Evolutionary conservation across 2,113 vertebrate species (phyloP), one percentile per base, ranked within the genome.

Genomic region (Hylia prasina): DNA sequence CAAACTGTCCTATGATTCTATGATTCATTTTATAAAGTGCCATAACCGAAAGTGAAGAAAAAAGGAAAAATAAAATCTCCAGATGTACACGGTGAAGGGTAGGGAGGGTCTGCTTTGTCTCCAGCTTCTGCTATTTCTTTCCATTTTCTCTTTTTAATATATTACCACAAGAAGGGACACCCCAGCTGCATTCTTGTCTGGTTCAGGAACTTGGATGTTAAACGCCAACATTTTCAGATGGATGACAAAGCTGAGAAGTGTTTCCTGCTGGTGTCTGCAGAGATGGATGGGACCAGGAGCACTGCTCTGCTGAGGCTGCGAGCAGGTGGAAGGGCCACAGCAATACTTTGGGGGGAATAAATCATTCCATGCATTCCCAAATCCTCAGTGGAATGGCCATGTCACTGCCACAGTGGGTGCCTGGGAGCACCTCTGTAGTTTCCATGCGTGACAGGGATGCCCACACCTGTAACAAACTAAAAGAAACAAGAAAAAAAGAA

Each of bases 381-480:
- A 1, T 68, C 27, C 20, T 35, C 4, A 2, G 28, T 35, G 60
- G n/a, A 70, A 75, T 40, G 33, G 30, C 30, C 0, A 0, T 33
- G 10, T 10, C 37, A 2, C 4, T 53, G 71, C 39, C 47, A 19
- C 24, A 24, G 23, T 0, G 0, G 79, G 23, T 33, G 69, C 25
- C 85, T 66, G 28, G 23, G 47, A 45, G n/a, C 42, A 58, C 7
- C n/a, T 75, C 63, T 56, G 23, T 11, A 27, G 21, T 24, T 89
- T 77, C 60, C 6, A 4, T 7, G 4, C 47, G 30, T 47, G 39
- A 64, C 31, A 45, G 42, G 8, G 24, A 18, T 40, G 42, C 42
- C 31, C 51, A 40, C 1, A 2, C 18, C 13, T 10, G 4, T 40
- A 53, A 77, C 72, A 56, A 92, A n/a, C 17, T 14, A 48, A 58